A percentile compares a stretch with the other conserved stretches of the same genome.
phyloP scores from a whole-genome alignment of 1,140 invertebrate species.

The Rhyzopertha dominica region DNA sequence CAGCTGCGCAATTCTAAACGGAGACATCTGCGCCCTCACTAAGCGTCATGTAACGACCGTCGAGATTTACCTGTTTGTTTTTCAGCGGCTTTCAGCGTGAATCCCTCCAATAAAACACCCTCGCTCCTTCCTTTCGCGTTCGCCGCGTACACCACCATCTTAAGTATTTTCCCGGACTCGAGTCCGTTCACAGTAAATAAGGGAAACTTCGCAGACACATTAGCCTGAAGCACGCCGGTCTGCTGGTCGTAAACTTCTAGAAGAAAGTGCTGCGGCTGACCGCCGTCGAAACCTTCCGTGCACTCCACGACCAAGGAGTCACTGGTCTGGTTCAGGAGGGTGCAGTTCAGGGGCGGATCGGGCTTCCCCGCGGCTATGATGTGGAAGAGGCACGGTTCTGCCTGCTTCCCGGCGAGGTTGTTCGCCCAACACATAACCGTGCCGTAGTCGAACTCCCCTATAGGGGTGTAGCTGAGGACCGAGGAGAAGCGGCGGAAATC shows the following conservation, averaged over 20 bases:
- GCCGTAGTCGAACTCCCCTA: slow-evolving; percentile 71
- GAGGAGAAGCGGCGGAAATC: slow-evolving; percentile 60
- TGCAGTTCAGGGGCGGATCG: slow-evolving; percentile 74
- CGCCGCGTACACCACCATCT: slow-evolving; percentile 59
- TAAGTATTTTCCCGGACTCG: slow-evolving; percentile 62
- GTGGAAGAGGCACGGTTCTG: slow-evolving; percentile 67
- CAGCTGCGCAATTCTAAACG: too few relatives aligned
- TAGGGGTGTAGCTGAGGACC: slow-evolving; percentile 71
- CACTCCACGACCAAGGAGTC: slow-evolving; percentile 70
- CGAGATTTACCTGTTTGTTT: slow-evolving; percentile 77
- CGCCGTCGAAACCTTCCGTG: slow-evolving; percentile 75
- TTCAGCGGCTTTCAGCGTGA: slow-evolving; percentile 69
- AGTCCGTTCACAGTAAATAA: slow-evolving; percentile 63
- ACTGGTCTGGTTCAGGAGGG: slow-evolving; percentile 72
- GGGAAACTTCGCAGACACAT: slow-evolving; percentile 62
- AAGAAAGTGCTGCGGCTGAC: slow-evolving; percentile 53
- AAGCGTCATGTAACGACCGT: too few relatives aligned
- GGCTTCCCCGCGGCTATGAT: slow-evolving; percentile 73
- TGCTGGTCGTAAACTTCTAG: slow-evolving; percentile 69
- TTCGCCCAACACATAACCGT: slow-evolving; percentile 61
- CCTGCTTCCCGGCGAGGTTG: slow-evolving; percentile 62
- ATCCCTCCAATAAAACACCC: slow-evolving; percentile 54
- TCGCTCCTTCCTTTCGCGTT: slow-evolving; percentile 61
- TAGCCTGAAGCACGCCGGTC: slow-evolving; percentile 58
- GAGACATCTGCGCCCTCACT: too few relatives aligned